A percentile compares a stretch with the other conserved stretches of the same genome.
phyloP scores from a whole-genome alignment of 1,140 invertebrate species.

The Sycophaga agraensis region DNA sequence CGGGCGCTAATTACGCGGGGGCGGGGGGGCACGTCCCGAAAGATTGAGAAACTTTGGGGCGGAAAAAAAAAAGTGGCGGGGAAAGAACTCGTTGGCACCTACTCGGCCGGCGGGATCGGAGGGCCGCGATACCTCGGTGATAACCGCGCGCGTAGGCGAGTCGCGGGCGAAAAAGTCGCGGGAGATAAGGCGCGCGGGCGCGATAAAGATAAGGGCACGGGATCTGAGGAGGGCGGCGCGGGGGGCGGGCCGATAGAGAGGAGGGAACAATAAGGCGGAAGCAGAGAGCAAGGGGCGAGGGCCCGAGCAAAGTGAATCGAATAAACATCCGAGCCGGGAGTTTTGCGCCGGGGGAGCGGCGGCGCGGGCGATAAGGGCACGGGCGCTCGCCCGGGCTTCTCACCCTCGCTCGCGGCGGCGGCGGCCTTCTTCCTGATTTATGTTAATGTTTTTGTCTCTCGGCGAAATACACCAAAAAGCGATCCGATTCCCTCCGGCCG shows the following conservation, averaged over 20 bases:
- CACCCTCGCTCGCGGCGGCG: not conserved
- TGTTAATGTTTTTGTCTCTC: slow-evolving; percentile 59
- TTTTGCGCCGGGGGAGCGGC: slow-evolving; percentile 1
- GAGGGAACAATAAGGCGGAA: not conserved
- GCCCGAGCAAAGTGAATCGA: slow-evolving; percentile 43
- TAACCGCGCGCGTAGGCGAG: no score
- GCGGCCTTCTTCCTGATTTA: slow-evolving; percentile 50
- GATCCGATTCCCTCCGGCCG: slow-evolving; percentile 42
- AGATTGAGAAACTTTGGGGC: slow-evolving; percentile 23
- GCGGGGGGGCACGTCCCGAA: slow-evolving; percentile 5
- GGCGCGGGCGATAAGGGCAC: slow-evolving; percentile 9
- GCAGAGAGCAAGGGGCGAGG: not conserved
- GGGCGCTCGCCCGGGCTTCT: slow-evolving; percentile 33
- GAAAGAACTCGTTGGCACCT: no score
- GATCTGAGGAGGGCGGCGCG: no score
- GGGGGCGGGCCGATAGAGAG: not conserved
- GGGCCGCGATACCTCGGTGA: no score
- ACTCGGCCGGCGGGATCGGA: no score
- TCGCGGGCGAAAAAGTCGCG: not conserved
- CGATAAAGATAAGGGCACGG: no score
- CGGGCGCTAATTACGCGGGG: slow-evolving; percentile 45
- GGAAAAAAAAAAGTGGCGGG: slow-evolving; percentile 17
- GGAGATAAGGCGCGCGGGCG: not conserved
- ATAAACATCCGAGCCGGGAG: slow-evolving; percentile 48
- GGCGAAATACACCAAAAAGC: slow-evolving; percentile 56